Conservation (phyloP, 2,888 invertebrate species). For the Athetis lepigone region DNA sequence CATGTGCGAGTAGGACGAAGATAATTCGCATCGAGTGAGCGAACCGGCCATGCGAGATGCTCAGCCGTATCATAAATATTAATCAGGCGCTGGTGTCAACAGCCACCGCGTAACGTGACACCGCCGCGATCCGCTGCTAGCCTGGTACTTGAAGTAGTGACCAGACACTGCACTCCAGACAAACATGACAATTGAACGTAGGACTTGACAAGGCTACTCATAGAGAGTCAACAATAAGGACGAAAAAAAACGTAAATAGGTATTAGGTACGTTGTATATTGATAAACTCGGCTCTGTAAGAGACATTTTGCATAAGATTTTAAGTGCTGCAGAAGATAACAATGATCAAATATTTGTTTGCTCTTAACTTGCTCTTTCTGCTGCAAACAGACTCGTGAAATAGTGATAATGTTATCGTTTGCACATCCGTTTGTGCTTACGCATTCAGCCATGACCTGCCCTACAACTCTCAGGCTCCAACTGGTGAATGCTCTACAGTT, state of each 20-base stretch:
- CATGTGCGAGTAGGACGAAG: conserved; percentile 81
- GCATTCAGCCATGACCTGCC: conserved; percentile 89
- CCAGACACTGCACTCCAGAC: conserved; percentile 77
- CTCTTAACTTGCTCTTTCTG: conserved; percentile 62
- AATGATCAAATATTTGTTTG: conserved; percentile 67
- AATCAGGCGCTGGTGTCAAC: conserved; percentile 91
- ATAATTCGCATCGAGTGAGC: conserved; percentile 86
- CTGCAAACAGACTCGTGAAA: conserved; percentile 70
- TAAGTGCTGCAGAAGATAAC: conserved; percentile 44
- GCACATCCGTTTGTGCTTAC: conserved; percentile 87
- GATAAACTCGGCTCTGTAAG: conserved; percentile 2
- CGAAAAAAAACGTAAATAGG: conserved; percentile 20
- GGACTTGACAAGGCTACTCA: conserved; percentile 59
- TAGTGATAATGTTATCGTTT: conserved; percentile 84
- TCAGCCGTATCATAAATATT: conserved; percentile 91
- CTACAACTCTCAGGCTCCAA: conserved; percentile 81
- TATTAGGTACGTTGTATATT: conserved; percentile 9
- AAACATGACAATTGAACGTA: conserved; percentile 67
- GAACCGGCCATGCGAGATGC: conserved; percentile 90
- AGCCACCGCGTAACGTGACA: conserved; percentile 91
- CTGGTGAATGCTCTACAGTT: conserved; percentile 78
- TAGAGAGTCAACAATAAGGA: conserved; percentile 41
- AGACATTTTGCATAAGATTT: conserved; percentile 20
- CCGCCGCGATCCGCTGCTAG: conserved; percentile 86
- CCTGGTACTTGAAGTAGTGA: conserved; percentile 83